Conservation (phyloP, 2,113 vertebrate species). For the Saccopteryx leptura region DNA sequence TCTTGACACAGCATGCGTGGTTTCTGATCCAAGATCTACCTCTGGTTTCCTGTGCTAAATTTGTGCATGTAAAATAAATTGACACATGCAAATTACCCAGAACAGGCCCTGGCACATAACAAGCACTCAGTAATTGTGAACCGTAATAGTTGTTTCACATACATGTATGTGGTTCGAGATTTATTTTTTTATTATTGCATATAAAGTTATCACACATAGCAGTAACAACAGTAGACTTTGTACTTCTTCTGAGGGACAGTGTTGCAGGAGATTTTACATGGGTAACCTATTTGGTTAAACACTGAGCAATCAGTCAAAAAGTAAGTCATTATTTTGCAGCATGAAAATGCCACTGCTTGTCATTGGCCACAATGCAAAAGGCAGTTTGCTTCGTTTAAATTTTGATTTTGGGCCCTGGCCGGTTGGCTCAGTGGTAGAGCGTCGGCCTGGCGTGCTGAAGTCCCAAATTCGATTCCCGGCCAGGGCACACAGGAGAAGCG, state of each 20-base stretch:
- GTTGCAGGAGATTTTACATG: background rate
- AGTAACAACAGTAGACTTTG: background rate
- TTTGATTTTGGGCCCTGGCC: constrained; percentile 65
- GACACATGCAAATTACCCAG: background rate
- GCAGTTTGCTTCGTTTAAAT: constrained; percentile 75
- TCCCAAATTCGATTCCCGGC: too few species aligned
- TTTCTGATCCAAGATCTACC: background rate
- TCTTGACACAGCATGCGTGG: background rate
- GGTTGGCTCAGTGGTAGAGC: too few species aligned
- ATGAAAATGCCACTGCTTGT: constrained; percentile 58
- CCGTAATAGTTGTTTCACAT: background rate
- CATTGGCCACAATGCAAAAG: constrained; percentile 64
- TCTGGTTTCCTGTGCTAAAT: background rate
- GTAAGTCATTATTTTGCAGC: constrained; percentile 30
- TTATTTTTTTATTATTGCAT: background rate
- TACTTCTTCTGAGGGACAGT: background rate
- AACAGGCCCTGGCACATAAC: background rate
- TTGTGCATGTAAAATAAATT: background rate
- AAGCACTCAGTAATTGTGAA: background rate
- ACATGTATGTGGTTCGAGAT: background rate
- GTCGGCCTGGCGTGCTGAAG: too few species aligned
- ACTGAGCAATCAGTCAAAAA: background rate
- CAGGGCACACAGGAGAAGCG: too few species aligned
- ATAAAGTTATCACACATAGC: background rate
- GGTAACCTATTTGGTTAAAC: background rate